Percentiles rank a stretch among this genome's conserved stretches.
Evolutionary conservation across 2,888 invertebrate genomes (phyloP).

Genomic region (Scaeva pyrastri): DNA sequence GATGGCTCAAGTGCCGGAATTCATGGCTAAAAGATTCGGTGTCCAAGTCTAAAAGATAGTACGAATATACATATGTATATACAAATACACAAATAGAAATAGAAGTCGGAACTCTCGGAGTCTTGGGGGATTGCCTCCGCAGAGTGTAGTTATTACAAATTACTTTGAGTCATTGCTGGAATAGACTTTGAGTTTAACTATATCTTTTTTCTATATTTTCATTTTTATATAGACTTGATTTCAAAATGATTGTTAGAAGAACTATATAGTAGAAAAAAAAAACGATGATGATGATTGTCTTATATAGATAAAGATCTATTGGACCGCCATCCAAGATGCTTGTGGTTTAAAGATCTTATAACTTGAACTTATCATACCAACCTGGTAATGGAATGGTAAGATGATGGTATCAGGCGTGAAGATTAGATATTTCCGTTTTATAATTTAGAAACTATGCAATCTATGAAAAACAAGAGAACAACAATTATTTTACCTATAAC

Average conservation of each 20-base stretch:
- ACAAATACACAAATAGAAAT: background rate
- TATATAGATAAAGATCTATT: slow-evolving; percentile 49
- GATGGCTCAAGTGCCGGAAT: slow-evolving; percentile 54
- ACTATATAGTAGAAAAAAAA: background rate
- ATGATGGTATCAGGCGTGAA: slow-evolving; percentile 30
- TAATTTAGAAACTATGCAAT: slow-evolving; percentile 50
- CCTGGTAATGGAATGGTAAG: background rate
- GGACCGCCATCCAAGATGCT: slow-evolving; percentile 22
- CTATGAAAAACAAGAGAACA: background rate
- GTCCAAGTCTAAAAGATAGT: slow-evolving; percentile 12
- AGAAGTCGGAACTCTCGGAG: slow-evolving; percentile 15
- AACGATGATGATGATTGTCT: background rate
- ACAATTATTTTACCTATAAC: background rate
- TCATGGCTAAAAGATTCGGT: slow-evolving; percentile 59
- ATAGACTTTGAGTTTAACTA: slow-evolving; percentile 45
- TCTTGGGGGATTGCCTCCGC: slow-evolving; percentile 27
- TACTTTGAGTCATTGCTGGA: slow-evolving; percentile 55
- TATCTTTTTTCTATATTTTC: slow-evolving; percentile 1
- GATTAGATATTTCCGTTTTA: slow-evolving; percentile 55
- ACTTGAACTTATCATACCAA: slow-evolving; percentile 22
- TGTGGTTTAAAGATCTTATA: slow-evolving; percentile 37
- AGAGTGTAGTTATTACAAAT: slow-evolving; percentile 39
- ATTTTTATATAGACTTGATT: slow-evolving; percentile 16
- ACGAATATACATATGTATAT: too few species aligned
- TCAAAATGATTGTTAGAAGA: slow-evolving; percentile 46